Base-by-base conservation (phyloP, 1,140 invertebrate genomes). In the Camponotus pennsylvanicus region DNA sequence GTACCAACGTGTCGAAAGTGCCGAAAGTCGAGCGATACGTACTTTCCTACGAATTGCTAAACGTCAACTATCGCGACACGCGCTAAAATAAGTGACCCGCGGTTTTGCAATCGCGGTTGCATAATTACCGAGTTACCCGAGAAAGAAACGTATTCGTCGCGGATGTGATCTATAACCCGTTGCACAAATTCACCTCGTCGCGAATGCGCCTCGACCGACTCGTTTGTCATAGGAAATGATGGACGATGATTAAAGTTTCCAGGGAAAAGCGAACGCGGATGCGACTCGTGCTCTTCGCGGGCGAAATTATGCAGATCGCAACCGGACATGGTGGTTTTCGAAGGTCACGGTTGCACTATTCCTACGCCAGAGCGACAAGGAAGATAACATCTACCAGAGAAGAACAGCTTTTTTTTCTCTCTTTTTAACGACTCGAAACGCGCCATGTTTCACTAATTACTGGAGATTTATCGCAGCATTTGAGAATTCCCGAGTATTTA, bases 291-390 rank as follows among this genome's bases (percentile, higher is more conserved):
- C 40, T 42, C 77, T 70, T 40, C 45, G 49, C 63, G 37, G 37
- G 55, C 57, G 69, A 69, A 89, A 86, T 89, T 89, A 85, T 85
- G 78, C 70, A 87, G 78, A 89, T 89, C 88, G 85, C 88, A 90
- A 90, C 85, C 89, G 89, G 89, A 90, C 69, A 86, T 27, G 78
- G 85, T 64, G 79, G 85, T 87, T 89, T 89, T 87, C 11, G 84
- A 89, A 89, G 88, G 87, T 70, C 87, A 71, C 59, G n/a, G 27
- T n/a, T 49, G 55, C n/a, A 37, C 18, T 75, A 86, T 88, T 59
- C 8, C 8, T 8, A 45, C 64, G 34, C 45, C 61, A 59, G 61
- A 57, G 63, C 55, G 42, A 40, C 32, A 63, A 6, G n/a, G 34
- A 40, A 2, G 57, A 57, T 57, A 76, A 63, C 59, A 67, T 57